Base-by-base conservation (phyloP, 2,797 vertebrate genomes). In the Cynodonichthys magdalenae region DNA sequence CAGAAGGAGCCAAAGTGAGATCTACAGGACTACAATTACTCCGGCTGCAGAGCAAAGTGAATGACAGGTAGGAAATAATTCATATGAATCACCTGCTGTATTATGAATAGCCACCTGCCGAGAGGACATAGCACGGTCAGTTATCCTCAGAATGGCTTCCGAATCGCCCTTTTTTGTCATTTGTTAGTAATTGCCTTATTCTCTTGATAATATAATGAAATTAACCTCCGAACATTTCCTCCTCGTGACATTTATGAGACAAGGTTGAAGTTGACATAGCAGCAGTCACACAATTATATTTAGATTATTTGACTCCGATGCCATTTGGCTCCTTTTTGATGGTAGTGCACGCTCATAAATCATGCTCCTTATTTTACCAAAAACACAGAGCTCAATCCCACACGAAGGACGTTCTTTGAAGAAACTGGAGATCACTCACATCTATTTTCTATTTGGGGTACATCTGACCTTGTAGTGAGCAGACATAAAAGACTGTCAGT, bases 21-120 rank as follows among this genome's bases (percentile, higher is more conserved):
- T 84, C 86, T 84, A 76, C 84, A 81, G 83, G 78, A 86, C 89
- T 87, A 89, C 82, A 83, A 88, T 86, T 88, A 86, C 83, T 71
- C 71, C 70, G 75, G 81, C 74, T 31, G 81, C 63, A 50, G 79
- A 82, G 80, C 81, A 77, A 80, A 87, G 88, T 89, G 88, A 91
- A 84, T 89, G 90, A 92, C 90, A 88, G 86, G 89, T 90, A 86
- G 83, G 87, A 90, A 89, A 87, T 87, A 87, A 87, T 90, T 89
- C 85, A 86, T 87, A 84, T 78, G 80, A 88, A 87, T 90, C 77
- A 85, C 80, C 80, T 67, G 83, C 83, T 85, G 81, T 88, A 81
- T 89, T 88, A 87, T 83, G 86, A 87, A 85, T 87, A 81, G 75
- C 84, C 86, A 84, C 84, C 87, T 87, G 89, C 81, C 81, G 84